Evolutionary conservation across 2,888 invertebrate species (phyloP).

Genomic region (Polydrusus cervinus): DNA sequence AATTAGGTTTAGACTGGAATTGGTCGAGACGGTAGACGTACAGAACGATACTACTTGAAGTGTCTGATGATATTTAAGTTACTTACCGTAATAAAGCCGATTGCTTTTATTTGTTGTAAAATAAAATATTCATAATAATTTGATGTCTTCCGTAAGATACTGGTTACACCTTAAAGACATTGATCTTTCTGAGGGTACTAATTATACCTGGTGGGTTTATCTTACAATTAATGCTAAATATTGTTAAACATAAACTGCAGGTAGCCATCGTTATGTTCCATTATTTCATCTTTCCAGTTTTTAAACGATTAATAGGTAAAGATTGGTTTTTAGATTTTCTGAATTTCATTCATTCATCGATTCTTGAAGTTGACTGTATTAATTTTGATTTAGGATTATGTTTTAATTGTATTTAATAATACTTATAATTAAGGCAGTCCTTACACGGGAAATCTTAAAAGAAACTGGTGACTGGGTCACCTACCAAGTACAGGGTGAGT

Average conservation of each 20-base stretch:
- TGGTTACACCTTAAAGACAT: not conserved
- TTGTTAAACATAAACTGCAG: not conserved
- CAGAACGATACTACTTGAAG: not conserved
- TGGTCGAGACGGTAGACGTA: not conserved
- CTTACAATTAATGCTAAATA: slow-evolving; percentile 4
- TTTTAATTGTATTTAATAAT: no score
- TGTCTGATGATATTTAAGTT: not conserved
- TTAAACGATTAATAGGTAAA: no score
- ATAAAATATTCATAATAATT: not conserved
- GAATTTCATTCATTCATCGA: no score
- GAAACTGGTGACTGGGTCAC: no score
- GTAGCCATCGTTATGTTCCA: not conserved
- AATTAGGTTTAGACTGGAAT: not conserved
- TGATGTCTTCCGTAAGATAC: not conserved
- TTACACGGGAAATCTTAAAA: no score
- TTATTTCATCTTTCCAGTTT: slow-evolving; percentile 12
- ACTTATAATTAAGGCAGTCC: no score
- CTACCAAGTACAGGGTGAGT: no score
- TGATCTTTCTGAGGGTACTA: not conserved
- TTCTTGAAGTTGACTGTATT: no score
- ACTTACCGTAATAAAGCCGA: slow-evolving; percentile 1
- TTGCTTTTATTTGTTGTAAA: not conserved
- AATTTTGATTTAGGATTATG: no score
- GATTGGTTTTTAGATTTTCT: no score
- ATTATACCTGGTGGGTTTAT: slow-evolving; percentile 3